Conservation (phyloP, 2,888 invertebrate genomes). For the Eretmocerus hayati region DNA sequence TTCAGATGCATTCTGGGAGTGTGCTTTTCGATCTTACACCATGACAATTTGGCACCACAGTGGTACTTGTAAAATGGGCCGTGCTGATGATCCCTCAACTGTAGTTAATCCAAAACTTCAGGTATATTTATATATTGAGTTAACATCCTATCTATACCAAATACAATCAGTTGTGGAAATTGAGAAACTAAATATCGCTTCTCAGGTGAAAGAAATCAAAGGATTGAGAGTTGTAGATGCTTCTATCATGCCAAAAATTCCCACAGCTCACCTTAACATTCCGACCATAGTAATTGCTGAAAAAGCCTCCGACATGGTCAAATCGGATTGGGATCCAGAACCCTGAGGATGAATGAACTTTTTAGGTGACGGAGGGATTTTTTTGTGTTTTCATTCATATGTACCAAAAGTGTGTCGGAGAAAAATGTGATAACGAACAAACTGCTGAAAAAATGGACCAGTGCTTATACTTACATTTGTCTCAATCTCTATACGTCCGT, state of each 20-base stretch:
- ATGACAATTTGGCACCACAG: slow-evolving; percentile 57
- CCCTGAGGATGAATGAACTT: no score
- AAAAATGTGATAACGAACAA: no score
- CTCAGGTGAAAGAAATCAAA: slow-evolving; percentile 1
- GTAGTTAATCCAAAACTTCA: slow-evolving; percentile 58
- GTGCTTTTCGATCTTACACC: slow-evolving; percentile 52
- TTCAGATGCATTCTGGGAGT: slow-evolving; percentile 58
- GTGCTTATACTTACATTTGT: no score
- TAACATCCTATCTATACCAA: no score
- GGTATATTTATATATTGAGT: slow-evolving; percentile 40
- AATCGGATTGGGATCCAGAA: background rate
- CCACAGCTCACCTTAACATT: slow-evolving; percentile 1
- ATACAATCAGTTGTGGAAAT: no score
- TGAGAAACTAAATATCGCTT: background rate
- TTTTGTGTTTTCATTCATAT: no score
- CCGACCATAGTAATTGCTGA: slow-evolving; percentile 4
- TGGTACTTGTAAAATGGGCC: slow-evolving; percentile 66
- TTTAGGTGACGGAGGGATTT: no score
- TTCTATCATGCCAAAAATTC: background rate
- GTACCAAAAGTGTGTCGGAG: no score
- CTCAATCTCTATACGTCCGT: no score
- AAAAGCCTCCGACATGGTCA: background rate
- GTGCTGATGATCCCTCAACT: slow-evolving; percentile 51
- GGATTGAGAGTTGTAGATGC: background rate
- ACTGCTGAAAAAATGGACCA: no score